Evolutionary conservation across 2,888 invertebrate species (phyloP), one percentile per base, ranked within the genome.

Genomic region (Drosophila neoperkinsi): DNA sequence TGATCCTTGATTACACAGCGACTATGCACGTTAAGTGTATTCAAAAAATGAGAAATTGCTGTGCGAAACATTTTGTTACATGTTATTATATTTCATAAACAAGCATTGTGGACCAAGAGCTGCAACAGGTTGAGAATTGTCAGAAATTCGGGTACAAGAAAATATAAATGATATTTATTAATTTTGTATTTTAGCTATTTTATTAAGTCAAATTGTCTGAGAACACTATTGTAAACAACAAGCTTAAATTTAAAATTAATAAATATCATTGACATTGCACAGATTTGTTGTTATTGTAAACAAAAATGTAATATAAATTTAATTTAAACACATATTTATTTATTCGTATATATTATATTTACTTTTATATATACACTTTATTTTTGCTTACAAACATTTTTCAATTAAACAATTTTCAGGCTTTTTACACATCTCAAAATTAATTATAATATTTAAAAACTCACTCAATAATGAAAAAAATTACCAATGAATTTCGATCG

Each of bases 1-100:
- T 74, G 18, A 74, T 55, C 59, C 71, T 36, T 61, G 10, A 28
- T 38, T 49, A 50, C 9, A 30, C n/a, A 21, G 7, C 21, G 50
- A 57, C 41, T 36, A 60, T 36, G 34, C 55, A 25, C 38, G 49
- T 53, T 51, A 73, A 83, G 73, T 71, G 46, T 52, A 81, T 67
- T 73, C 55, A 55, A 36, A 71, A 68, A 33, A 53, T 63, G 59
- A 60, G 41, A 41, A 58, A 60, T 53, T n/a, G 53, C 18, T 13
- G 2, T 21, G 3, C 13, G 1, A 25, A 33, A 49, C 28, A 28
- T 28, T 21, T 50, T 50, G 33, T 3, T 25, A 3, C 16, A 18
- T 36, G 10, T 7, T 18, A n/a, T 5, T 53, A 10, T 4, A 1
- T 28, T 36, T 18, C 11, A 28, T 7, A 55, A 55, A 36, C 6